These are phyloP conservation scores for Agrotis exclamationis DNA, from an alignment of 2,888 invertebrate genomes.

Conservation along the genomic window DNA sequence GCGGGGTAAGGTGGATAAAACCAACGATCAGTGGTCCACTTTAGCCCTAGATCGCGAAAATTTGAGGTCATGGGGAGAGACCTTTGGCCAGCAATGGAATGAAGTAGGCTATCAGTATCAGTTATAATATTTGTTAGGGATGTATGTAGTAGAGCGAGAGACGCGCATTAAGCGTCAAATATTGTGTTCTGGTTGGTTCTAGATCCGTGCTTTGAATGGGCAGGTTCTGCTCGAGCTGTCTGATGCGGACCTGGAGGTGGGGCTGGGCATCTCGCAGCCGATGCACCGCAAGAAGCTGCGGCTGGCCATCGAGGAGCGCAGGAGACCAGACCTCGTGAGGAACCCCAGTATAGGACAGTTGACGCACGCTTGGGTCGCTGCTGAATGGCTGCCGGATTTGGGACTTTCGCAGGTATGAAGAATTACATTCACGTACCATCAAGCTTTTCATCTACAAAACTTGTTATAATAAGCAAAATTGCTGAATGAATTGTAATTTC, in stretches of 20 bases:
- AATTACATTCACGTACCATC: too few species aligned
- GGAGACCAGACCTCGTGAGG: constrained; percentile 96
- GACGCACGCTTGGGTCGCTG: constrained; percentile 98
- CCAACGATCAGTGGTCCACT: too few species aligned
- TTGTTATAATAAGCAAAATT: background rate
- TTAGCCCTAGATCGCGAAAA: too few species aligned
- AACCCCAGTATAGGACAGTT: constrained; percentile 97
- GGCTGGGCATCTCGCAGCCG: constrained; percentile 97
- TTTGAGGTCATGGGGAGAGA: too few species aligned
- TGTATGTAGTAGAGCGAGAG: constrained; percentile 72
- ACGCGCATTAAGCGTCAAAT: constrained; percentile 90
- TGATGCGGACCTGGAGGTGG: constrained; percentile 97
- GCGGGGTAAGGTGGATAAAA: too few species aligned
- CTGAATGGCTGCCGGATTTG: constrained; percentile 97
- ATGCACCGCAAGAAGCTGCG: constrained; percentile 98
- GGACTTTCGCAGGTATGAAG: constrained; percentile 94
- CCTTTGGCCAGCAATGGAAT: too few species aligned
- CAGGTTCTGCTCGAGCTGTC: constrained; percentile 97
- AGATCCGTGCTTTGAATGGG: constrained; percentile 93
- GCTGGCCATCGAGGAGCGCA: constrained; percentile 97
- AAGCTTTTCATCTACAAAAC: background rate
- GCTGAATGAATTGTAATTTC: too few species aligned
- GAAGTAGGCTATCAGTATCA: too few species aligned
- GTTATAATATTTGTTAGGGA: constrained; percentile 43
- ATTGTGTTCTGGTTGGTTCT: constrained; percentile 92